Base-by-base conservation (phyloP, 2,888 invertebrate species). In the Bursaphelenchus okinawaensis region DNA sequence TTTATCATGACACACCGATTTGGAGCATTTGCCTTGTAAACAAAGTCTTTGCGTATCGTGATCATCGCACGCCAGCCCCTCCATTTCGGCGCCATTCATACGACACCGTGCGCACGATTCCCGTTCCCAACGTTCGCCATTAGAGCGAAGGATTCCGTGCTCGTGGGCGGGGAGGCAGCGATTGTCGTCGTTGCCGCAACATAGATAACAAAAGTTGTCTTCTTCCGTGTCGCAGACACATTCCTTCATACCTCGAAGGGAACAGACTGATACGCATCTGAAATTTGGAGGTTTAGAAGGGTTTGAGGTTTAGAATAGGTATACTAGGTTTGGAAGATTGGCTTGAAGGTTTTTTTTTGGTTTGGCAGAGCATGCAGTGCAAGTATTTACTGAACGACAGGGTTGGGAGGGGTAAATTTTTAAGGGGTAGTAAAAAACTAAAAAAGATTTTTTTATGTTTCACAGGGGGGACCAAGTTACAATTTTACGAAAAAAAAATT, bases 71-170 rank as follows among this genome's bases (percentile, higher is more conserved):
- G 79, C 76, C n/a, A 79, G 71, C 1, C 83, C 79, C 52, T 82
- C 80, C 58, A 77, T 56, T 56, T 82, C 81, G 19, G 71, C 71
- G 16, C 78, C 77, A 58, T 77, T 75, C 70, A 71, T 76, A 9
- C 82, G 71, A 65, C 82, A 82, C 29, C 82, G 64, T 24, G 74
- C 64, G 65, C 82, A 82, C 19, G 75, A 72, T 55, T 80, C 80
- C 1, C 82, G 73, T 63, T 82, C 82, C 83, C 83, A 82, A 55
- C 78, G 68, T 62, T 82, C 83, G 24, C 82, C 82, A 66, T 82
- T 82, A 7, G 78, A 70, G 80, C 80, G 71, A 40, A 81, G 71
- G 31, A 82, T 82, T 56, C 71, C 72, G 66, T 81, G 79, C 54
- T 78, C 73, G 66, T 83, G 83, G 7, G 82, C 82, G 1, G 82